phyloP scores from a whole-genome alignment of 2,113 vertebrate species.

The Miniopterus natalensis region DNA sequence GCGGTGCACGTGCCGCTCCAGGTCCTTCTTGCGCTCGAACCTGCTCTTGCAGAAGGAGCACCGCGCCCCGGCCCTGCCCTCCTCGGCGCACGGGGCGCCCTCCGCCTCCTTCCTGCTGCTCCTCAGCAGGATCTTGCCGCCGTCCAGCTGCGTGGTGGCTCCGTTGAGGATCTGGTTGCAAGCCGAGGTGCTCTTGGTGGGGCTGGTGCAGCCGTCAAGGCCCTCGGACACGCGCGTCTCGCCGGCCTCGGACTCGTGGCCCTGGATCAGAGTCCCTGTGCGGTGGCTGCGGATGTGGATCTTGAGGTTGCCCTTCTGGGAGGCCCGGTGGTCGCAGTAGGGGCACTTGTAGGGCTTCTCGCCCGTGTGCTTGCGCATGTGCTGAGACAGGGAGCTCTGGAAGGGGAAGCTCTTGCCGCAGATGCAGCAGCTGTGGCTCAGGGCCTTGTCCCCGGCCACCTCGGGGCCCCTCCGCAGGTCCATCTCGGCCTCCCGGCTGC shows the following conservation, averaged over 20 bases:
- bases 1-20: slow-evolving; percentile 90
- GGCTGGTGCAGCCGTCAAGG: slow-evolving; percentile 93
- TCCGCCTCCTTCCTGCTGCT: slow-evolving; percentile 91
- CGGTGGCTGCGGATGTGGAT: slow-evolving; percentile 97
- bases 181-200: slow-evolving; percentile 95
- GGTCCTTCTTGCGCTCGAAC: slow-evolving; percentile 89
- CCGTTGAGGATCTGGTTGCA: slow-evolving; percentile 93
- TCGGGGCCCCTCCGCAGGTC: slow-evolving; percentile 89
- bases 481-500: slow-evolving; percentile 87
- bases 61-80: slow-evolving; percentile 76
- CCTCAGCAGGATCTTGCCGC: slow-evolving; percentile 91
- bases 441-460: slow-evolving; percentile 88
- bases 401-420: slow-evolving; percentile 97
- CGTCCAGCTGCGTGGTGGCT: slow-evolving; percentile 75
- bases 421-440: slow-evolving; percentile 93
- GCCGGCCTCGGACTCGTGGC: slow-evolving; percentile 89
- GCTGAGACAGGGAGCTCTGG: slow-evolving; percentile 96
- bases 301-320: slow-evolving; percentile 98
- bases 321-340: slow-evolving; percentile 96
- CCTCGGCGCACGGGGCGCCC: accelerated
- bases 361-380: slow-evolving; percentile 97
- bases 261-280: slow-evolving; percentile 93
- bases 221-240: slow-evolving; percentile 92
- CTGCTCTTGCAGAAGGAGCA: slow-evolving; percentile 91
- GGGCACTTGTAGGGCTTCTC: slow-evolving; percentile 98